phyloP scores from a whole-genome alignment of 2,888 invertebrate genomes.

The Branchipolynoe longqiensis region DNA sequence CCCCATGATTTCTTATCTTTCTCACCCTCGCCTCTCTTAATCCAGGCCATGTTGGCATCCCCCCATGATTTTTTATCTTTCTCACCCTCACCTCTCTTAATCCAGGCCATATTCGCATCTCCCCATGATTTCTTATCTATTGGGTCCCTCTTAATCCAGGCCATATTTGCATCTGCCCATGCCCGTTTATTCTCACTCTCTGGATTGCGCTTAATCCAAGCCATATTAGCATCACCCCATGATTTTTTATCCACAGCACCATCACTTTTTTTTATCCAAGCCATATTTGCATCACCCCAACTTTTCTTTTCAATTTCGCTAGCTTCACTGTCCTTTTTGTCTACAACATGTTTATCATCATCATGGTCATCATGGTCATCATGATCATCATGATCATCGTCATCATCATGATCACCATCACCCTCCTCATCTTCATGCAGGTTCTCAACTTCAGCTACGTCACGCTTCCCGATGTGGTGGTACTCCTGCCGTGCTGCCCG shows the following conservation, averaged over 20 bases:
- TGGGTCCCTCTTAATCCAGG: constrained; percentile 64
- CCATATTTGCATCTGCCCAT: constrained; percentile 63
- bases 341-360: background rate
- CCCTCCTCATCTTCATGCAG: background rate
- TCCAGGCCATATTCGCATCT: constrained; percentile 61
- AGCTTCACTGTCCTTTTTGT: constrained; percentile 7
- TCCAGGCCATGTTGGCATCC: constrained; percentile 58
- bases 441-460: background rate
- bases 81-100: constrained; percentile 40
- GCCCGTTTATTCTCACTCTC: constrained; percentile 31
- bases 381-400: background rate
- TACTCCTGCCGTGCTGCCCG: background rate
- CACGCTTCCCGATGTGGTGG: constrained; percentile 12
- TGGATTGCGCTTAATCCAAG: constrained; percentile 56
- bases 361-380: too few relatives aligned
- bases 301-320: constrained; percentile 55
- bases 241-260: constrained; percentile 49
- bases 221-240: constrained; percentile 61
- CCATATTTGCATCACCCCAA: constrained; percentile 61
- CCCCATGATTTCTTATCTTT: constrained; percentile 54
- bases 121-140: constrained; percentile 63
- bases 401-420: background rate
- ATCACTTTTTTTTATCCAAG: constrained; percentile 58
- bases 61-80: constrained; percentile 58
- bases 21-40: constrained; percentile 43